Base-by-base conservation (phyloP, 2,888 invertebrate genomes). In the Drosophila limbata region DNA sequence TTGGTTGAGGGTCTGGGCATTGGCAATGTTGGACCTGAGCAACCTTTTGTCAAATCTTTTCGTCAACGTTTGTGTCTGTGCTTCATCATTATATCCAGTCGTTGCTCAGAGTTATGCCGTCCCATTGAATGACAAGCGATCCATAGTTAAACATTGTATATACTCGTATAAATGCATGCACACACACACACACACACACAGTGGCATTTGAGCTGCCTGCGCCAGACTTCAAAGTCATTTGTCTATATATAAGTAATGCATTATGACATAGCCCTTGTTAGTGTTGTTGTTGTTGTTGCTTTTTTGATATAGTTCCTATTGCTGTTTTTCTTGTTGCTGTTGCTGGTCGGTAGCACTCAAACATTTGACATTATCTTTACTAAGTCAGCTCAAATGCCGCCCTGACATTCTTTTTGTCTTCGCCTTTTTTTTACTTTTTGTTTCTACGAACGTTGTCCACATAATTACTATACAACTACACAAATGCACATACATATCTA, bases 301-400 rank as follows among this genome's bases (percentile, higher is more conserved):
- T 13, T 21, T 10, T 40, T 51, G 6, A 25, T 45, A 25, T 64
- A 57, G 21, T 40, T 48, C 47, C 37, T 65, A 15, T 40, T 60
- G 48, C 37, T 66, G 45, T 37, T n/a, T n/a, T n/a, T n/a, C n/a
- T n/a, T n/a, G n/a, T n/a, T n/a, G n/a, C n/a, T 55, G 45, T 68
- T 48, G 40, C 39, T 60, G 69, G 57, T 59, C 79, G 77, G 79
- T 42, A 59, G 64, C 76, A 72, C 52, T 79, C 55, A 72, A 78
- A 79, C 76, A 72, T 77, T 69, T 84, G 89, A 84, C 80, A 84
- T 82, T 89, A 86, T 89, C 89, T 69, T 62, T 67, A 66, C 55
- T 84, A 87, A 84, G 85, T 80, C 77, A 52, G 69, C 69, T 72
- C 63, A 80, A 86, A 81, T 80, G 64, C 78, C 78, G 74, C 78